These are phyloP conservation scores for Hesperophylax magnus DNA, from an alignment of 1,140 invertebrate species.

Conservation along the genomic window DNA sequence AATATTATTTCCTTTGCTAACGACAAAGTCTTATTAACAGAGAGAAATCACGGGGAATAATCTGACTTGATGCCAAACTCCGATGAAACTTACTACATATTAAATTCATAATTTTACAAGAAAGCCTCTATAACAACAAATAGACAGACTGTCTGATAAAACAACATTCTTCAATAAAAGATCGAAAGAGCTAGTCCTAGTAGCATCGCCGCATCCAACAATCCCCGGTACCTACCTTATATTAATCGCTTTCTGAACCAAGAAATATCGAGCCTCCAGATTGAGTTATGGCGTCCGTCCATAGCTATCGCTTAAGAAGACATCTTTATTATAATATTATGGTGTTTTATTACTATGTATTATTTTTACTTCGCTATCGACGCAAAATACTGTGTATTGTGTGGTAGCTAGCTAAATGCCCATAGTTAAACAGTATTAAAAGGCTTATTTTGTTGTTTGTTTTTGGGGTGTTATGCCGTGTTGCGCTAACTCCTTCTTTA, in stretches of 20 bases:
- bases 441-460: too few species aligned
- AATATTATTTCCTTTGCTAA: too few species aligned
- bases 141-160: conserved; percentile 7
- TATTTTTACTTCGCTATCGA: not conserved
- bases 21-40: too few species aligned
- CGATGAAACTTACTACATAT: too few species aligned
- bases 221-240: not conserved
- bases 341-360: not conserved
- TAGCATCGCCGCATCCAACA: conserved; percentile 10
- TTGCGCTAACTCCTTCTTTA: too few species aligned
- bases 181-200: not conserved
- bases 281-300: conserved; percentile 17
- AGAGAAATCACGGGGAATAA: too few species aligned
- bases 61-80: too few species aligned
- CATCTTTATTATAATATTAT: conserved; percentile 19
- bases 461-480: too few species aligned
- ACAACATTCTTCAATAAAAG: conserved; percentile 15
- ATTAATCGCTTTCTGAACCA: conserved; percentile 16
- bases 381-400: not conserved
- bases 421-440: too few species aligned
- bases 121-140: not conserved
- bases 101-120: not conserved
- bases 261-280: conserved; percentile 20
- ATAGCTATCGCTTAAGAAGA: conserved; percentile 2
- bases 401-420: too few species aligned